Evolutionary conservation across 2,113 vertebrate genomes (phyloP), one percentile per base, ranked within the genome.

Genomic region (Rhombomys opimus): DNA sequence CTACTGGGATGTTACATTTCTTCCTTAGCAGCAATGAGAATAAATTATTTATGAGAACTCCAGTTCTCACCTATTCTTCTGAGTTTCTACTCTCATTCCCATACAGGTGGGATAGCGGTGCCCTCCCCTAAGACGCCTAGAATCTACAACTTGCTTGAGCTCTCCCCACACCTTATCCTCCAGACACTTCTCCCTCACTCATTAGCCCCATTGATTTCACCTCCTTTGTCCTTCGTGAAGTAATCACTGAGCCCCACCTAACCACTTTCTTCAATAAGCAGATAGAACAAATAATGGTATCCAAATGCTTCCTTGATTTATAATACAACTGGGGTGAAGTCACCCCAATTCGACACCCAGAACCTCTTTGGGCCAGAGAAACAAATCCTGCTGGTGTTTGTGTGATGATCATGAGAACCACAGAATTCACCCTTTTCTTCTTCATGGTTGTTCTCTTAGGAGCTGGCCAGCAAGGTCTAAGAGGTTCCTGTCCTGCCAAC

Each of bases 21-120:
- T 94, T 97, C 93, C 85, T 68, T 68, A 77, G 88, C 91, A 94
- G 88, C 88, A 88, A 93, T 86, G 88, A 93, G 88, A 96, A 94
- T 92, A 50, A 85, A 92, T 95, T 96, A 92, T 96, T 97, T 92
- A 89, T 94, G 67, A 95, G 90, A 90, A 89, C 92, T 68, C 46
- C 41, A n/a, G 52, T 50, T 84, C 76, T 73, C n/a, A 6, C 13
- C 22, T 65, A 89, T 20, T 68, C 61, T 91, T 41, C 70, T 23
- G 23, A 85, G 46, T 38, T 77, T 38, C 65, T 6, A 7, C 25
- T 52, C 80, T 77, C 46, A 5, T 81, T 93, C 77, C 68, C 20
- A 78, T 57, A 32, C 23, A 10, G 3, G 10, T 38, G 35, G 23
- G 59, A 70, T 4, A 57, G 57, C 15, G 0, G 38, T 65, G 77